A percentile compares a stretch with the other conserved stretches of the same genome.
These are phyloP conservation scores for Poecile montanus DNA, from an alignment of 2,797 vertebrate genomes.

Conservation along the genomic window DNA sequence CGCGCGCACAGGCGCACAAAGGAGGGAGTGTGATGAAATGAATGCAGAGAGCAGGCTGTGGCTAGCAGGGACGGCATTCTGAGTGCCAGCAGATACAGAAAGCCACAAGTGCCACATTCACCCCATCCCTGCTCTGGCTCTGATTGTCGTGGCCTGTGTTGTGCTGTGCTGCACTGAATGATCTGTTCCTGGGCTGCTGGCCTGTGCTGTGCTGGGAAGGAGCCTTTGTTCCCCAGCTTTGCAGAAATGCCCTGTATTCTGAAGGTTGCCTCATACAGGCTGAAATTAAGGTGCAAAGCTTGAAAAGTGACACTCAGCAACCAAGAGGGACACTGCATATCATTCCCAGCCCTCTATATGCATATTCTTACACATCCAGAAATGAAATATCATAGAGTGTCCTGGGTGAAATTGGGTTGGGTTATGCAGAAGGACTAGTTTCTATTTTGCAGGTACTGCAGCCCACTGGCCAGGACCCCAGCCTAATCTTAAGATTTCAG, in stretches of 20 bases:
- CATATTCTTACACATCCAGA: not conserved
- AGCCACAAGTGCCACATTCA: not conserved
- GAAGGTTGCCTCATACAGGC: not conserved
- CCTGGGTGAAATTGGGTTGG: not conserved
- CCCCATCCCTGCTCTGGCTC: not conserved
- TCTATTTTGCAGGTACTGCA: not conserved
- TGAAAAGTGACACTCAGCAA: not conserved
- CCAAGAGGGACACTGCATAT: not conserved
- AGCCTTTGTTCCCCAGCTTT: not conserved
- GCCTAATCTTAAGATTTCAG: not conserved
- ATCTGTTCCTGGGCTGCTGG: not conserved
- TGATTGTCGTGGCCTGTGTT: accelerated
- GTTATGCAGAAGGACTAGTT: not conserved
- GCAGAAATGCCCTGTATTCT: not conserved
- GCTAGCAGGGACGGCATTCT: not conserved
- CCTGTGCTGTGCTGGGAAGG: accelerated
- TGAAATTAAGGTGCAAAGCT: not conserved
- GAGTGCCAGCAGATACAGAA: not conserved
- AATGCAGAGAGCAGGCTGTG: not conserved
- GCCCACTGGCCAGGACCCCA: not conserved
- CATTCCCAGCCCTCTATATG: not conserved
- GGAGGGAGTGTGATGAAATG: constrained; percentile 40
- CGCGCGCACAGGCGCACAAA: not conserved
- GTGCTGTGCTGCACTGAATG: accelerated
- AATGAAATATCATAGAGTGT: not conserved